Evolutionary conservation across 1,140 invertebrate genomes (phyloP).

Genomic region (Dreissena polymorpha): DNA sequence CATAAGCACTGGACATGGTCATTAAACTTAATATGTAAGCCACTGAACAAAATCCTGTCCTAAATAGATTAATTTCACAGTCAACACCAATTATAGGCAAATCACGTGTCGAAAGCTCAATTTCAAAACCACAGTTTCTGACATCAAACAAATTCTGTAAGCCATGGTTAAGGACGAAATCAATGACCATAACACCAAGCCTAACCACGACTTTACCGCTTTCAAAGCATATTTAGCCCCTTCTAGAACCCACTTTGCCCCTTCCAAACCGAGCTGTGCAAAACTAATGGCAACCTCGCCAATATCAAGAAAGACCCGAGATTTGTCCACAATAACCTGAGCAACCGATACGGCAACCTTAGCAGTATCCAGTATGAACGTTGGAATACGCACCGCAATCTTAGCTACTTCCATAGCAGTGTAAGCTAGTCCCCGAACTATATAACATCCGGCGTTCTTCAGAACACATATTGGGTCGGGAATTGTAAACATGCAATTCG

Average conservation of each 20-base stretch:
- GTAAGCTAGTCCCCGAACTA: slow-evolving; percentile 29
- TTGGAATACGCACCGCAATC: slow-evolving; percentile 27
- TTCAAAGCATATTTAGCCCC: slow-evolving; percentile 26
- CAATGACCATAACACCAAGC: slow-evolving; percentile 16
- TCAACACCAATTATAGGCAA: background rate
- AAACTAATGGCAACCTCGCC: slow-evolving; percentile 9
- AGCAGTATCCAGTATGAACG: slow-evolving; percentile 39
- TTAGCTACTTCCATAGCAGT: slow-evolving; percentile 38
- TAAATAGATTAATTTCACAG: slow-evolving; percentile 32
- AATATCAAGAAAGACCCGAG: slow-evolving; percentile 22
- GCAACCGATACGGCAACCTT: slow-evolving; percentile 36
- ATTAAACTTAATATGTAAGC: slow-evolving; percentile 20
- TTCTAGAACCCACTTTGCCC: slow-evolving; percentile 15
- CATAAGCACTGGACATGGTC: slow-evolving; percentile 33
- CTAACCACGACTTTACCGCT: slow-evolving; percentile 20
- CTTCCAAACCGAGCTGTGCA: slow-evolving; percentile 23
- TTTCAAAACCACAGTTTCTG: slow-evolving; percentile 38
- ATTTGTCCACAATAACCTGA: slow-evolving; percentile 44
- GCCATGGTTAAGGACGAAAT: slow-evolving; percentile 26
- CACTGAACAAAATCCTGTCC: slow-evolving; percentile 17
- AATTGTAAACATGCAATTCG: slow-evolving; percentile 43
- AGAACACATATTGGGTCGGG: slow-evolving; percentile 39
- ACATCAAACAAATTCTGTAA: slow-evolving; percentile 29
- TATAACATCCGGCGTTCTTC: slow-evolving; percentile 35
- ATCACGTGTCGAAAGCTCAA: background rate